phyloP scores from a whole-genome alignment of 92 coral and sea anemone genomes.

The Plumapathes pennacea region DNA sequence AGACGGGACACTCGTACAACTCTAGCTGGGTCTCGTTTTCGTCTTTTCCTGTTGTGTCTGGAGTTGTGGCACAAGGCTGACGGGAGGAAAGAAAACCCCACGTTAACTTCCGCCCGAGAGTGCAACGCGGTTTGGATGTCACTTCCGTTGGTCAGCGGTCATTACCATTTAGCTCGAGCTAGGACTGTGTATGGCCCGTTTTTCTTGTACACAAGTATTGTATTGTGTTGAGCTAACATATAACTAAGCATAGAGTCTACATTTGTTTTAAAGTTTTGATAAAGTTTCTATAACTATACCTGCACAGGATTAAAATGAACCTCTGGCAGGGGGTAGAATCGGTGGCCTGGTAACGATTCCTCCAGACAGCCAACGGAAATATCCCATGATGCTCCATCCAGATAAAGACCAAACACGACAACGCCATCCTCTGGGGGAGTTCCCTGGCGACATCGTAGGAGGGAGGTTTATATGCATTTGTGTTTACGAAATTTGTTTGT shows the following conservation, averaged over 20 bases:
- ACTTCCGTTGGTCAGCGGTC: too few species aligned
- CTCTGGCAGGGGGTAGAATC: slow-evolving; percentile 80
- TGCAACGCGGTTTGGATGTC: too few species aligned
- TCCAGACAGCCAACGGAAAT: slow-evolving; percentile 34
- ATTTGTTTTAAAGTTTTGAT: too few species aligned
- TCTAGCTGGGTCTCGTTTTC: slow-evolving; percentile 44
- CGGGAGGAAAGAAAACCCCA: neutral
- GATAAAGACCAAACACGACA: slow-evolving; percentile 79
- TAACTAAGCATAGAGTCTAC: too few species aligned
- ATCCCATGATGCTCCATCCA: slow-evolving; percentile 98
- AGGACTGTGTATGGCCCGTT: too few species aligned
- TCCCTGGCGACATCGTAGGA: slow-evolving; percentile 59
- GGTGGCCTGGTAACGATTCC: slow-evolving; percentile 72
- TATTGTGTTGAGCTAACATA: too few species aligned
- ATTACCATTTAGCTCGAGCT: too few species aligned
- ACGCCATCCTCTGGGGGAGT: slow-evolving; percentile 70
- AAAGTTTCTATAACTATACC: too few species aligned
- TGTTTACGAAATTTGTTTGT: too few species aligned
- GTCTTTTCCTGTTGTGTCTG: slow-evolving; percentile 28
- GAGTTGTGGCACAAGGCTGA: slow-evolving; percentile 16
- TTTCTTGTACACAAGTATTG: too few species aligned
- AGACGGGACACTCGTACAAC: slow-evolving; percentile 92
- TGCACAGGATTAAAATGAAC: slow-evolving; percentile 70
- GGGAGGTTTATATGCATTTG: too few species aligned
- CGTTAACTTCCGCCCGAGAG: too few species aligned